These are phyloP conservation scores for Macrosiphum euphorbiae DNA, from an alignment of 2,888 invertebrate species.

Conservation along the genomic window DNA sequence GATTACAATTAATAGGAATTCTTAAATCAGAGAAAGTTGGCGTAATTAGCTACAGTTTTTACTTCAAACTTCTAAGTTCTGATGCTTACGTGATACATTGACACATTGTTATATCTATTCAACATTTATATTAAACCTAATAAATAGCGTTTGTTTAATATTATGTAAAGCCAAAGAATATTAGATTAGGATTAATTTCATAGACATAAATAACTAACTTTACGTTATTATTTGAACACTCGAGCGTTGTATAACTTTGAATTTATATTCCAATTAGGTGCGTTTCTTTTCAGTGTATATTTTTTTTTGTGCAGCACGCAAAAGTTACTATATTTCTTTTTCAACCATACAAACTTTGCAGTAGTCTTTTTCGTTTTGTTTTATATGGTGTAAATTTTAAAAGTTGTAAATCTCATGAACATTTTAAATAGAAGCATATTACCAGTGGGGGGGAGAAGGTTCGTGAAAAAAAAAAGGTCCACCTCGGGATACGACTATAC, in stretches of 20 bases:
- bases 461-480: constrained; percentile 45
- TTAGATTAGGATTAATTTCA: constrained; percentile 44
- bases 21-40: background rate
- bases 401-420: constrained; percentile 48
- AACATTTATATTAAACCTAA: background rate
- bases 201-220: constrained; percentile 36
- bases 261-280: constrained; percentile 60
- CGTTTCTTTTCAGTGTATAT: background rate
- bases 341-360: constrained; percentile 4
- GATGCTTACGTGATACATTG: background rate
- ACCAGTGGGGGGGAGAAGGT: background rate
- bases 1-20: background rate
- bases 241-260: constrained; percentile 32
- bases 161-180: background rate
- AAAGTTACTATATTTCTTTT: constrained; percentile 48
- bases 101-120: background rate
- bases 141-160: background rate
- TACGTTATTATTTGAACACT: constrained; percentile 26
- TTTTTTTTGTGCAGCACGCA: background rate
- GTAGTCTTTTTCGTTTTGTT: constrained; percentile 38
- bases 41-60: background rate
- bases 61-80: background rate
- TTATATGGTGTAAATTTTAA: constrained; percentile 50
- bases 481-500: constrained; percentile 39
- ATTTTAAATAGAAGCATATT: constrained; percentile 61